phyloP scores from a whole-genome alignment of 2,113 vertebrate species.

The Toxotes jaculatrix region DNA sequence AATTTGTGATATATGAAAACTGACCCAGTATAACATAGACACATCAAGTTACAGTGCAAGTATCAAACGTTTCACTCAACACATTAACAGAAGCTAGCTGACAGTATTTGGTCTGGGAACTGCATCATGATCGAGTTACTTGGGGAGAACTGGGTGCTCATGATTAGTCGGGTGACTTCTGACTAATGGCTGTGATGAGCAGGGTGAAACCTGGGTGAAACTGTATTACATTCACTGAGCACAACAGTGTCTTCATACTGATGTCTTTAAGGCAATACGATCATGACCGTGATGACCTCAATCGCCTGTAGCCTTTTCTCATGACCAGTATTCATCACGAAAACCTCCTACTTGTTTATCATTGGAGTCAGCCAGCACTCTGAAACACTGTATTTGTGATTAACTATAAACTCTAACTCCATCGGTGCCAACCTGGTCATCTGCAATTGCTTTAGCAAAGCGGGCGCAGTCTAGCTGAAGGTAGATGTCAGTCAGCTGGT shows the following conservation, averaged over 20 bases:
- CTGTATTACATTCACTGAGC: not conserved
- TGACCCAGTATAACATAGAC: not conserved
- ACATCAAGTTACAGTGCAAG: not conserved
- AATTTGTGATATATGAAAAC: no score
- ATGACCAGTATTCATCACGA: not conserved
- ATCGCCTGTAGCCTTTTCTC: slow-evolving; percentile 11
- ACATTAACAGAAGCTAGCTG: not conserved
- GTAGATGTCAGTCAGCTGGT: slow-evolving; percentile 99
- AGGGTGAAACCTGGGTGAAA: not conserved
- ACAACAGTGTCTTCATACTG: slow-evolving; percentile 18
- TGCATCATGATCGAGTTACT: not conserved
- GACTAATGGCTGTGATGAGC: not conserved
- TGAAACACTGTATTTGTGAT: not conserved
- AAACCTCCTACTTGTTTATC: not conserved
- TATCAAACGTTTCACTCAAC: not conserved
- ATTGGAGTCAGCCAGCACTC: no score
- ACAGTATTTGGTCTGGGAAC: not conserved
- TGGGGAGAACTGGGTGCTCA: not conserved
- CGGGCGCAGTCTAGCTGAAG: slow-evolving; percentile 96
- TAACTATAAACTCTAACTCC: not conserved
- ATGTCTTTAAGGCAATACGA: not conserved
- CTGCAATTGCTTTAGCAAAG: slow-evolving; percentile 98
- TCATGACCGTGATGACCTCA: not conserved
- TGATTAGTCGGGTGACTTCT: not conserved
- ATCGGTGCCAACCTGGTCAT: slow-evolving; percentile 91